phyloP scores from a whole-genome alignment of 1,140 invertebrate genomes.

The Nasonia longicornis region DNA sequence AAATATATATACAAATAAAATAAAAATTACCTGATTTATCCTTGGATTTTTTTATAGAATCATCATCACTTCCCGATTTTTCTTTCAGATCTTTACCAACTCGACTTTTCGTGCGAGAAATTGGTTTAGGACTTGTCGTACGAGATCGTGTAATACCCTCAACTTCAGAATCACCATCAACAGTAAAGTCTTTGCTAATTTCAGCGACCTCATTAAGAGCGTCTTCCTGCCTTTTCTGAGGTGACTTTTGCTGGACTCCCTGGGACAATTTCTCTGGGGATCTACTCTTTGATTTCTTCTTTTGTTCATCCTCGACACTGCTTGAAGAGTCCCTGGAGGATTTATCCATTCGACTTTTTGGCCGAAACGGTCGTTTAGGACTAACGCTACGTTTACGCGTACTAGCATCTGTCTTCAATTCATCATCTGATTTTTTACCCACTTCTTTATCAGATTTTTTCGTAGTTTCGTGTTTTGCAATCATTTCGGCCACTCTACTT shows the following conservation, averaged over 20 bases:
- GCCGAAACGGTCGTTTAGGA: slow-evolving; percentile 8
- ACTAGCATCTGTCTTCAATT: background rate
- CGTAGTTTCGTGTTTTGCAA: background rate
- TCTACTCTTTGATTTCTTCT: background rate
- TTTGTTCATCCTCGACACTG: background rate
- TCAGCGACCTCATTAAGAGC: background rate
- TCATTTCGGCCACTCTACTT: background rate
- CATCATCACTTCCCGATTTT: slow-evolving; percentile 17
- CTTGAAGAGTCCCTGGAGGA: slow-evolving; percentile 12
- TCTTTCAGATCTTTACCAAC: slow-evolving; percentile 20
- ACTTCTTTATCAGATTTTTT: background rate
- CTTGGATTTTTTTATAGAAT: background rate
- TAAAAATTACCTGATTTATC: background rate
- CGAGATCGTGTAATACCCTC: background rate
- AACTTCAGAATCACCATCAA: slow-evolving; percentile 18
- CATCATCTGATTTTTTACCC: slow-evolving; percentile 14
- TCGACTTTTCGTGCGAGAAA: slow-evolving; percentile 42
- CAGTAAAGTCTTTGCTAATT: slow-evolving; percentile 22
- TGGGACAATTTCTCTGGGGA: background rate
- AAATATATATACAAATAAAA: too few species aligned
- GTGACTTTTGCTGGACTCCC: background rate
- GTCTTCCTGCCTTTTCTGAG: background rate
- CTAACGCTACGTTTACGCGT: background rate
- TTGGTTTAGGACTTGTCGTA: slow-evolving; percentile 34
- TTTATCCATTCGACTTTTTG: slow-evolving; percentile 27